Conservation (phyloP, 2,113 vertebrate species). For the Hydrolagus affinis region DNA sequence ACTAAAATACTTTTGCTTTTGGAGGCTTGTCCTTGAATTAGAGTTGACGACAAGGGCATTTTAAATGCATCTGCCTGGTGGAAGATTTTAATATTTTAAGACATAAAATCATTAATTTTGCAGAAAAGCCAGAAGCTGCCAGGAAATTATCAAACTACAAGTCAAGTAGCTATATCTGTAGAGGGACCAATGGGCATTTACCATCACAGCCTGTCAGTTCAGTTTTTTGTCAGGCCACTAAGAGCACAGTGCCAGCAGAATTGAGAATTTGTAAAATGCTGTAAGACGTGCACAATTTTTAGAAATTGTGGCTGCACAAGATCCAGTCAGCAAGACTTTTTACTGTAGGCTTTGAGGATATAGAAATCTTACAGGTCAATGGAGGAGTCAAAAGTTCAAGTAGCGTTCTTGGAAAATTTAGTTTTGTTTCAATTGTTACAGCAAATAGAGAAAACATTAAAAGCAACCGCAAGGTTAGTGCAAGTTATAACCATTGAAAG, state of each 20-base stretch:
- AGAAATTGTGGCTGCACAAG: background rate
- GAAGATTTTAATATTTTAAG: constrained; percentile 54
- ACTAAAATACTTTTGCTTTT: constrained; percentile 1
- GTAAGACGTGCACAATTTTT: background rate
- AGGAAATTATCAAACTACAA: constrained; percentile 50
- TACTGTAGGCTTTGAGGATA: background rate
- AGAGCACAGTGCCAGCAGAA: constrained; percentile 35
- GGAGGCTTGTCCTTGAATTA: constrained; percentile 38
- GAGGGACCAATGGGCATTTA: constrained; percentile 44
- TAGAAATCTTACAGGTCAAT: no score
- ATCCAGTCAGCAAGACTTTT: background rate
- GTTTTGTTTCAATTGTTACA: no score
- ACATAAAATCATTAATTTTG: constrained; percentile 58
- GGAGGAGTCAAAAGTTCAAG: no score
- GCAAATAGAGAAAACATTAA: background rate
- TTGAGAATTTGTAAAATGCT: constrained; percentile 36
- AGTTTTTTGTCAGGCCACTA: constrained; percentile 45
- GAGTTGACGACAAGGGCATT: constrained; percentile 39
- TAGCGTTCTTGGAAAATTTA: no score
- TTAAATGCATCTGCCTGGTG: constrained; percentile 40
- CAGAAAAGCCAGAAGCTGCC: constrained; percentile 47
- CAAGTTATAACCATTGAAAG: background rate
- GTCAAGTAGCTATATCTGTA: constrained; percentile 41
- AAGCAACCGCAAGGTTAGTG: background rate
- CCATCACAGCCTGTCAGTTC: constrained; percentile 50